phyloP scores from a whole-genome alignment of 1,140 invertebrate genomes.

The Sipha flava region DNA sequence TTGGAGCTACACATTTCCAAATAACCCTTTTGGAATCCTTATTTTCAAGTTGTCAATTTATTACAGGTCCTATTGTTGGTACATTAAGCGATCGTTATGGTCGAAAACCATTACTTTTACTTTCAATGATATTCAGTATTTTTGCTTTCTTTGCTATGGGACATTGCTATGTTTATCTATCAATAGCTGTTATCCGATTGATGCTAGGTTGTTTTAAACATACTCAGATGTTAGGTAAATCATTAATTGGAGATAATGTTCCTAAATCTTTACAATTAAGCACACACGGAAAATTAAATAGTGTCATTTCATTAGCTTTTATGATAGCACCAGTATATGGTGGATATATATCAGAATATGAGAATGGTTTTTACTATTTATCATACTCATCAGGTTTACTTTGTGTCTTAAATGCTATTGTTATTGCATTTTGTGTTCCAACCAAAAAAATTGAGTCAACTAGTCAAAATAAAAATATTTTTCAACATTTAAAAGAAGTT shows the following conservation, averaged over 20 bases:
- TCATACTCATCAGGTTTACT: slow-evolving; percentile 45
- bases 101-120: slow-evolving; percentile 69
- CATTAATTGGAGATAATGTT: slow-evolving; percentile 87
- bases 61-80: slow-evolving; percentile 86
- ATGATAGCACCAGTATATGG: slow-evolving; percentile 90
- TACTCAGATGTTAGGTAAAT: slow-evolving; percentile 73
- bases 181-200: slow-evolving; percentile 86
- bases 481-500: background rate
- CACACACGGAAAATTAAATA: slow-evolving; percentile 89
- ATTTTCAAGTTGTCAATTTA: slow-evolving; percentile 91
- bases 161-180: slow-evolving; percentile 70
- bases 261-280: slow-evolving; percentile 56
- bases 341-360: slow-evolving; percentile 72
- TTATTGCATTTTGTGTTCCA: slow-evolving; percentile 45
- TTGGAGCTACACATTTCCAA: slow-evolving; percentile 55
- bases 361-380: slow-evolving; percentile 50
- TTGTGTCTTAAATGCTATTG: slow-evolving; percentile 50
- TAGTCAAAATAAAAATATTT: background rate
- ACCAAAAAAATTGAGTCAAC: slow-evolving; percentile 44
- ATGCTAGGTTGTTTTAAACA: slow-evolving; percentile 89
- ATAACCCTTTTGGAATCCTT: slow-evolving; percentile 82
- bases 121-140: slow-evolving; percentile 59
- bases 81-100: slow-evolving; percentile 92
- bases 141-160: slow-evolving; percentile 53
- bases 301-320: slow-evolving; percentile 94